Evolutionary conservation across 2,888 invertebrate genomes (phyloP).

Genomic region (Dasypogon diadema): DNA sequence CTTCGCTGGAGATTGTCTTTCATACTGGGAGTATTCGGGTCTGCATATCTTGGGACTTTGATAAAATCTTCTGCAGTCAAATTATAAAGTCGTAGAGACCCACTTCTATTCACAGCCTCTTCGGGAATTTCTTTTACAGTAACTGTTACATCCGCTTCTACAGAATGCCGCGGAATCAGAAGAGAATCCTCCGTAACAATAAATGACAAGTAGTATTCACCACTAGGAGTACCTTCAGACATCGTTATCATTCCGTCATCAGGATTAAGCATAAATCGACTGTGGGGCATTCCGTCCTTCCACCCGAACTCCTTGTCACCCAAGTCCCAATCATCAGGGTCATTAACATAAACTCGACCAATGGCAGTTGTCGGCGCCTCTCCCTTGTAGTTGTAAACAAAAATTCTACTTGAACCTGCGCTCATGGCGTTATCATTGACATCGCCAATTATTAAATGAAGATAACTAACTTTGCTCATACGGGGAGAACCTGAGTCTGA

Average conservation of each 20-base stretch:
- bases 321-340: slow-evolving; percentile 97
- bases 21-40: slow-evolving; percentile 62
- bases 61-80: slow-evolving; percentile 90
- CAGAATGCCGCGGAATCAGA: slow-evolving; percentile 75
- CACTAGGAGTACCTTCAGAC: slow-evolving; percentile 80
- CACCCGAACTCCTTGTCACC: slow-evolving; percentile 90
- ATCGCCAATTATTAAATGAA: slow-evolving; percentile 94
- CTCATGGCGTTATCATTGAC: slow-evolving; percentile 92
- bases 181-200: slow-evolving; percentile 77
- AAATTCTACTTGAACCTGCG: slow-evolving; percentile 88
- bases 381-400: slow-evolving; percentile 95
- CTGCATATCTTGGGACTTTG: slow-evolving; percentile 65
- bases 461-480: slow-evolving; percentile 83
- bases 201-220: slow-evolving; percentile 82
- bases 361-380: slow-evolving; percentile 84
- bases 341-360: slow-evolving; percentile 89
- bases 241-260: slow-evolving; percentile 91
- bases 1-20: slow-evolving; percentile 70
- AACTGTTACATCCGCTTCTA: slow-evolving; percentile 87
- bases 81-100: slow-evolving; percentile 87
- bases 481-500: slow-evolving; percentile 84
- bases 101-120: slow-evolving; percentile 92
- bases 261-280: slow-evolving; percentile 79
- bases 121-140: slow-evolving; percentile 89
- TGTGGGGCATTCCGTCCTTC: slow-evolving; percentile 70